These are phyloP conservation scores for Athripsodes cinereus DNA, from an alignment of 2,888 invertebrate genomes.

Conservation along the genomic window DNA sequence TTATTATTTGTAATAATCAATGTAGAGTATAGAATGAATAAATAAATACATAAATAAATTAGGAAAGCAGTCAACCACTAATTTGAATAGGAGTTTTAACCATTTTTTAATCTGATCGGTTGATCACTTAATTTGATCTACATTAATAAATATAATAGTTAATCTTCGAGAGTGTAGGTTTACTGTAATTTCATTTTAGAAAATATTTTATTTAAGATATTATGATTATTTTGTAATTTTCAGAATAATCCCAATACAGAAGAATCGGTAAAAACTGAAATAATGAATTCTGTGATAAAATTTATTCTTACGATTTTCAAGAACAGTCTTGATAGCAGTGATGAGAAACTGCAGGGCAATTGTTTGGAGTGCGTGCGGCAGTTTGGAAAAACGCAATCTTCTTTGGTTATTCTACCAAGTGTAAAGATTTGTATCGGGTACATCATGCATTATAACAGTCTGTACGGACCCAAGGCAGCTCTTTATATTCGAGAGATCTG, in stretches of 20 bases:
- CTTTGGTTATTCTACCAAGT: slow-evolving; percentile 41
- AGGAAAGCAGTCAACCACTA: too few species aligned
- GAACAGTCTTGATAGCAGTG: slow-evolving; percentile 45
- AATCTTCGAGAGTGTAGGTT: too few species aligned
- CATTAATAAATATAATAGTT: too few species aligned
- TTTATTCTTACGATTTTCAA: slow-evolving; percentile 43
- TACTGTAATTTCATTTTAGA: too few species aligned
- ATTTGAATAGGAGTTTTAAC: too few species aligned
- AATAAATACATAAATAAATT: too few species aligned
- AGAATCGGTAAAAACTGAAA: slow-evolving; percentile 37
- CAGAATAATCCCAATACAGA: slow-evolving; percentile 32
- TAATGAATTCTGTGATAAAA: slow-evolving; percentile 40
- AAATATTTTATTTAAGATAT: too few species aligned
- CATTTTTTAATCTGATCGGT: too few species aligned
- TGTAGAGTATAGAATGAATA: too few species aligned
- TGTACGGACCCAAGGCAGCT: slow-evolving; percentile 51
- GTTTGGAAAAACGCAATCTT: slow-evolving; percentile 40
- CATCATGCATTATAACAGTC: slow-evolving; percentile 57
- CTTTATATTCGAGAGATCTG: slow-evolving; percentile 54
- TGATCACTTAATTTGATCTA: too few species aligned
- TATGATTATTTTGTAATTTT: too few species aligned
- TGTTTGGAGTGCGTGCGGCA: slow-evolving; percentile 49
- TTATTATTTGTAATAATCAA: too few species aligned
- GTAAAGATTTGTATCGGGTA: slow-evolving; percentile 54
- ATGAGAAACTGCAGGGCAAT: slow-evolving; percentile 49